A percentile compares a stretch with the other conserved stretches of the same genome.
Evolutionary conservation across 2,797 vertebrate species (phyloP).

Genomic region (Myotis pilosus): DNA sequence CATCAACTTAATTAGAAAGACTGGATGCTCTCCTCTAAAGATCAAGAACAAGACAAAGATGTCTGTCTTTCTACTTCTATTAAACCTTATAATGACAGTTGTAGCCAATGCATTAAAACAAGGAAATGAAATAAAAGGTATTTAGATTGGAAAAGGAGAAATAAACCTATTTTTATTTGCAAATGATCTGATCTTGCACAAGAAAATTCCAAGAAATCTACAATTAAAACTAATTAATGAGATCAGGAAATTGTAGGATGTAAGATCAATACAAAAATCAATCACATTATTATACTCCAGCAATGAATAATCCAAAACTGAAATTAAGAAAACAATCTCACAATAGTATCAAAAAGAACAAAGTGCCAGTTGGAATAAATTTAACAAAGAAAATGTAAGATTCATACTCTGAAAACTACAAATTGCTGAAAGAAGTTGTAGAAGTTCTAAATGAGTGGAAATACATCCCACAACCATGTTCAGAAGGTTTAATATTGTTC

Average conservation of each 20-base stretch:
- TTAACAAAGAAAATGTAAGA: background rate
- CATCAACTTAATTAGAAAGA: slow-evolving; percentile 9
- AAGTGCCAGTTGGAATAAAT: background rate
- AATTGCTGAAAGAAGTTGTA: background rate
- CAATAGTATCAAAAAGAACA: background rate
- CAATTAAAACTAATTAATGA: background rate
- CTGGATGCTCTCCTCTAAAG: background rate
- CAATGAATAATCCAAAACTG: background rate
- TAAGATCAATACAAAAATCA: background rate
- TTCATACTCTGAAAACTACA: background rate
- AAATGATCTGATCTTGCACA: background rate
- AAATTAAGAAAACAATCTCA: background rate
- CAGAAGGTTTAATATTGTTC: background rate
- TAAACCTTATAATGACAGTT: background rate
- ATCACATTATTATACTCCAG: background rate
- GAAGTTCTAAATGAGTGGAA: background rate
- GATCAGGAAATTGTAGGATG: background rate
- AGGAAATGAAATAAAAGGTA: background rate
- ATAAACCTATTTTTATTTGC: background rate
- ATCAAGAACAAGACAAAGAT: background rate
- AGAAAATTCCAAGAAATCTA: background rate
- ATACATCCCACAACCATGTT: background rate
- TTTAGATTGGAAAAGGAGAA: background rate
- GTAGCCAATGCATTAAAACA: background rate
- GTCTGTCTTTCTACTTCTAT: background rate